Evolutionary conservation across 2,113 vertebrate species (phyloP), one percentile per base, ranked within the genome.

Genomic region (Sciurus niger): DNA sequence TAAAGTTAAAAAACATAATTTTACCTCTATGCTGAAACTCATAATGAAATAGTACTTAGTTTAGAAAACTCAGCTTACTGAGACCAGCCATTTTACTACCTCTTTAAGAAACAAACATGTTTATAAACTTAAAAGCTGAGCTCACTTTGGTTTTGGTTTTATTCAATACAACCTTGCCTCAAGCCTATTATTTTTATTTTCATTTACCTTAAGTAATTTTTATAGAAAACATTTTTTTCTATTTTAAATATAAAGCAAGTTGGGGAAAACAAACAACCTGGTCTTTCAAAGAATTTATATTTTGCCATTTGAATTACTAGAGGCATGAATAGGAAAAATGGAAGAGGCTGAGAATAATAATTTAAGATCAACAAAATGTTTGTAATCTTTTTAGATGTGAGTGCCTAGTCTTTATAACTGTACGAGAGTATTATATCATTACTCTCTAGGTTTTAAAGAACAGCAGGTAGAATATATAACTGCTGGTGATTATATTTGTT

Each of bases 161-260:
- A 63, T 1, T 91, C 68, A 93, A 73, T 58, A 83, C 4, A 83
- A 91, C 13, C 10, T 84, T 94, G n/a, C 55, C 88, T 94, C 48
- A 85, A 89, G 37, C 17, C 67, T 93, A 72, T 88, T 96, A 95
- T 43, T 78, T 90, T 95, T 65, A 84, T 74, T 93, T 94, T 89
- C n/a, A 85, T 73, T 94, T 78, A 96, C 43, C 24, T 86, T 91
- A 77, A 48, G n/a, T 37, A 83, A 86, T 83, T 95, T 91, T 78
- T 48, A 30, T 89, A 91, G 92, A 68, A 32, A 6, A 76, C 4
- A 43, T 7, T 83, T 67, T 76, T 83, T 89, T 43, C 32, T 91
- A 88, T 90, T 97, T 79, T 40, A 94, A 95, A 91, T 17, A 94
- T 88, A 95, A 84, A 95, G 67, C 88, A 85, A 94, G 30, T 37